Evolutionary conservation across 2,888 invertebrate species (phyloP), one percentile per base, ranked within the genome.

Genomic region (Cynaeus angustus): DNA sequence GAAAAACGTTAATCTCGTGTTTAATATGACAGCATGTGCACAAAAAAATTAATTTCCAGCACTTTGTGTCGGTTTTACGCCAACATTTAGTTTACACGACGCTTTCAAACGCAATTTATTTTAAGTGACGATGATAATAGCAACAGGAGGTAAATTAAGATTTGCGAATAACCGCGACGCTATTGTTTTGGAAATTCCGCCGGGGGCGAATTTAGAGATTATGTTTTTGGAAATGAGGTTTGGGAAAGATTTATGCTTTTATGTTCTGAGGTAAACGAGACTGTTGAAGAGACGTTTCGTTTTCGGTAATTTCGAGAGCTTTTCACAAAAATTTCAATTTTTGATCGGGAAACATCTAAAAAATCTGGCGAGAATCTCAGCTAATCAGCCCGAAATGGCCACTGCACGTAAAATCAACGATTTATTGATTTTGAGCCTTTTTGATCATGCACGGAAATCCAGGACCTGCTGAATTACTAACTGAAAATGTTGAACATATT

Each of bases 131-230:
- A 46, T 46, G 46, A 53, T 53, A 55, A 38, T 38, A 55, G 55
- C 55, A 55, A 55, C 55, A 55, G 37, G 55, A 55, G 55, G 55
- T 55, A 55, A 55, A 55, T 55, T 55, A 55, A 55, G 55, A 55
- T 55, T 55, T 41, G 55, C 38, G 33, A 55, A 55, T 38, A 55
- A 21, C 55, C n/a, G 10, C 26, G 13, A 12, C 43, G 12, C 52
- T 55, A 41, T 55, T 55, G 37, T 55, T 55, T 55, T 28, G 33
- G n/a, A 9, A 52, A 52, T 52, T 28, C n/a, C 3, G 41, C 41
- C 41, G 10, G 41, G 41, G 41, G 13, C 5, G 12, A 12, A 12
- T n/a, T 12, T 12, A 12, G 12, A 41, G 41, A 41, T 12, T 41
- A 41, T 12, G 41, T 12, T 41, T 41, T 13, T 13, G 12, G 13